Evolutionary conservation across 2,797 vertebrate species (phyloP), one percentile per base, ranked within the genome.

Genomic region (Tapirus indicus): DNA sequence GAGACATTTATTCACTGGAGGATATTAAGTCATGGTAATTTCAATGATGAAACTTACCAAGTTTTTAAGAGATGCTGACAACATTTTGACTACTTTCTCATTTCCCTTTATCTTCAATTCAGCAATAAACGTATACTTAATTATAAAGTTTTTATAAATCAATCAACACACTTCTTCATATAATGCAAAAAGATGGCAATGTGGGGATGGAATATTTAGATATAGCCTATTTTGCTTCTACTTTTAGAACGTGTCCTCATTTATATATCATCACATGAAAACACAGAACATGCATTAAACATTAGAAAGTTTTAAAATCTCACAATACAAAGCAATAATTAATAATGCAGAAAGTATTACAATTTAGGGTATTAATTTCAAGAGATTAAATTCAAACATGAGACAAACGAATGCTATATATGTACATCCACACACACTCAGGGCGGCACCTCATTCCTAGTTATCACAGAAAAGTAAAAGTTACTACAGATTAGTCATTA

Each of bases 401-500:
- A 79, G 41, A 56, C 64, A 92, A 49, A 80, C 14, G 1, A 94
- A 72, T 74, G 29, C 32, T 77, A 27, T 38, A 58, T 69, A 41
- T 35, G 4, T 49, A 41, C 8, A 54, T 75, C 13, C 88, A 69
- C 52, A 60, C 32, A 56, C 56, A 32, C 2, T 74, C 72, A 52
- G 6, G n/a, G n/a, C 21, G 86, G 72, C 17, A 49, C 2, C 16
- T 95, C 13, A 89, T 91, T 52, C 52, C 80, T 62, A 64, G 20
- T 90, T 89, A 60, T 20, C 12, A 29, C 10, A 79, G 6, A 75
- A 97, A 97, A 90, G 82, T 35, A 75, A 85, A 89, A 80, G 16
- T 83, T 32, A 69, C 82, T 92, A 41, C 35, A 85, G 16, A 89
- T 54, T 84, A 79, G 14, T 85, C 52, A 77, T 86, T 93, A 66